Evolutionary conservation across 2,797 vertebrate species (phyloP).

Genomic region (Typhlichthys eigenmanni): DNA sequence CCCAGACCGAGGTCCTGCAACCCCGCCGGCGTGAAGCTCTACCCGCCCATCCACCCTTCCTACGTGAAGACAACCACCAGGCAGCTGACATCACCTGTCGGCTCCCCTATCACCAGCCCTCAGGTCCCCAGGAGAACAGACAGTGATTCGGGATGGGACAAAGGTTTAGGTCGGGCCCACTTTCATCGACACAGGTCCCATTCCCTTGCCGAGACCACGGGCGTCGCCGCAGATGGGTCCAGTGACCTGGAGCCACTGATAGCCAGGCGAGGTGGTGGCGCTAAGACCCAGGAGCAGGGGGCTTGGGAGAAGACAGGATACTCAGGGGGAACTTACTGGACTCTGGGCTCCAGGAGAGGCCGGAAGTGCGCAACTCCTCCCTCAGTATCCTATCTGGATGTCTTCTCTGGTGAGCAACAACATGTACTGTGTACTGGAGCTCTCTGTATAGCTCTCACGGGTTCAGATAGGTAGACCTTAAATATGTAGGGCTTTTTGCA

Average conservation of each 20-base stretch:
- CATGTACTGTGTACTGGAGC: background rate
- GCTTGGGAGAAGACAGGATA: constrained; percentile 55
- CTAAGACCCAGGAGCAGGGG: constrained; percentile 65
- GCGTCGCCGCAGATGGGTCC: constrained; percentile 84
- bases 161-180: constrained; percentile 49
- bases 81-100: constrained; percentile 86
- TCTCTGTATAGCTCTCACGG: background rate
- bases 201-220: constrained; percentile 78
- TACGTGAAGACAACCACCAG: constrained; percentile 95
- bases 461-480: no score
- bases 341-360: constrained; percentile 73
- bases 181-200: constrained; percentile 80
- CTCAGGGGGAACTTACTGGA: constrained; percentile 64
- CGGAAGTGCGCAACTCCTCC: constrained; percentile 63
- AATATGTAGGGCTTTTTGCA: no score
- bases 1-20: constrained; percentile 51
- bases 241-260: constrained; percentile 68
- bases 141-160: constrained; percentile 11
- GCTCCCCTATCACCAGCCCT: constrained; percentile 86
- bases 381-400: constrained; percentile 79
- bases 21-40: constrained; percentile 79
- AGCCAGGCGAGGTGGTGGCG: constrained; percentile 51
- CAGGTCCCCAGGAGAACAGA: constrained; percentile 75
- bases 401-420: constrained; percentile 90
- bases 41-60: constrained; percentile 85